Evolutionary conservation across 2,113 vertebrate species (phyloP), one percentile per base, ranked within the genome.

Genomic region (Cyprinodon brontotheroides): DNA sequence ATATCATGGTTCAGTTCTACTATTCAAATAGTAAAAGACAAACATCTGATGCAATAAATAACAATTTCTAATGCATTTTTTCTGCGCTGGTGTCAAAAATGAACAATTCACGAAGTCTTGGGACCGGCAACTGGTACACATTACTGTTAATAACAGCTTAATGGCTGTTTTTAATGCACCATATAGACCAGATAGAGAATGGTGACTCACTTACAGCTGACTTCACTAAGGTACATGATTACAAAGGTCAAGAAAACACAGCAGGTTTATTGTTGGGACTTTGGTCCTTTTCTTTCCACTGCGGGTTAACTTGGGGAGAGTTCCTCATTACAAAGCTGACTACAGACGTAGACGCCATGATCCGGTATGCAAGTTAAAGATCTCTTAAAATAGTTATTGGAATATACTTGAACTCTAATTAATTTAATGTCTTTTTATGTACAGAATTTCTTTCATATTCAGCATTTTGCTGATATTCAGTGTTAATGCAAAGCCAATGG

Each of bases 401-500:
- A 53, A 61, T 67, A 12, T 63, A 12, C 5, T 65, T 36, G 7
- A 57, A 57, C n/a, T 57, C n/a, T 15, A 57, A 20, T 74, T 69
- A 68, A 85, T 57, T 4, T 12, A 9, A 10, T 63, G 2, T 68
- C 20, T 76, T 69, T 83, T 73, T 20, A 13, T 37, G 80, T 57
- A 3, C 53, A 95, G 93, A 86, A 65, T 89, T 85, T 86, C 72
- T 78, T 14, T 92, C 13, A 11, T 92, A 4, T 50, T 93, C 36
- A 84, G 75, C 38, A 50, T 90, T 64, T 86, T 68, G n/a, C 68
- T 95, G 74, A 76, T 93, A 65, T 57, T 79, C 78, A 79, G 81
- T 72, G 38, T 82, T 65, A 80, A 79, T 66, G 90, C 93, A 59
- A 93, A 86, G 72, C 92, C 86, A 12, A 74, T 66, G 91, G 94